Conservation (phyloP, 2,888 invertebrate genomes). For the Cosmia trapezina region DNA sequence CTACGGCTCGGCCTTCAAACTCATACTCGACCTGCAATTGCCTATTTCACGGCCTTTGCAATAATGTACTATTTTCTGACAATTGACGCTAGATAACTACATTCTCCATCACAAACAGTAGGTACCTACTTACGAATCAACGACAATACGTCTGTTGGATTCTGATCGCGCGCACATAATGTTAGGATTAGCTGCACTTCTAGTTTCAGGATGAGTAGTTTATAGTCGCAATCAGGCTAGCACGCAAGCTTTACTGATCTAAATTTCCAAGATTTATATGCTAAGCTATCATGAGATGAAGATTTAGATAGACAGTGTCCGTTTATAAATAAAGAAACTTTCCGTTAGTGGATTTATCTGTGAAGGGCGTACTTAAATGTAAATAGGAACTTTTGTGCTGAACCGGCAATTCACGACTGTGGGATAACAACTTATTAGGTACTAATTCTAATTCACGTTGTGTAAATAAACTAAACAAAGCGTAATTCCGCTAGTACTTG, state of each 20-base stretch:
- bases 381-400: constrained; percentile 37
- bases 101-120: constrained; percentile 22
- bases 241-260: constrained; percentile 64
- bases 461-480: constrained; percentile 53
- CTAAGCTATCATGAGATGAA: constrained; percentile 60
- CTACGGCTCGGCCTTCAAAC: too few relatives aligned
- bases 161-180: constrained; percentile 54
- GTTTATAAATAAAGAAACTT: constrained; percentile 50
- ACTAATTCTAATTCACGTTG: constrained; percentile 32
- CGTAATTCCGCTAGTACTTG: constrained; percentile 50
- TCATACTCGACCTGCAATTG: too few relatives aligned
- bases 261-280: constrained; percentile 66
- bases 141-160: constrained; percentile 45
- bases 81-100: constrained; percentile 39
- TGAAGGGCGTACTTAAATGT: constrained; percentile 40
- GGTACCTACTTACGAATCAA: constrained; percentile 23
- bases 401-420: constrained; percentile 42
- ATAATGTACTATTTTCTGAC: too few relatives aligned
- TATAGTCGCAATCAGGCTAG: constrained; percentile 64
- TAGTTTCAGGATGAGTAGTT: constrained; percentile 63
- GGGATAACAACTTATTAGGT: constrained; percentile 35
- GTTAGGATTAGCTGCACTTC: constrained; percentile 60
- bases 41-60: too few relatives aligned
- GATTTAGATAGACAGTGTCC: constrained; percentile 59
- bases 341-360: constrained; percentile 35